A percentile compares a stretch with the other conserved stretches of the same genome.
Conservation (phyloP, 2,113 vertebrate genomes). For the Pogonocichla stellata region DNA sequence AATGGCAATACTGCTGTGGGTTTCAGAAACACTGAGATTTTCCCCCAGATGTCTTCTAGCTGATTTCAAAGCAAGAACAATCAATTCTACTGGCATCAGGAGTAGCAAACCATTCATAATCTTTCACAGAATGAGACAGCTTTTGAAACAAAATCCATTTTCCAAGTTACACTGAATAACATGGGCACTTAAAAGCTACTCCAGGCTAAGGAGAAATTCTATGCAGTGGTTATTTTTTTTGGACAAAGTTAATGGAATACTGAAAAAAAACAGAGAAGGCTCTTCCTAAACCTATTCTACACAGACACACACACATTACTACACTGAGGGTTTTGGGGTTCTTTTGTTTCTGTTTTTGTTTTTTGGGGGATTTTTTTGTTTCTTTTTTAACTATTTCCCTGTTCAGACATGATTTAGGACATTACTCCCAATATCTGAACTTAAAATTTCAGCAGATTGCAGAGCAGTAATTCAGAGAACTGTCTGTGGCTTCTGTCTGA, state of each 20-base stretch:
- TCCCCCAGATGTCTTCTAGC: not conserved
- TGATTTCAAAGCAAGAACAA: constrained; percentile 13
- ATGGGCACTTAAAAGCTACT: not conserved
- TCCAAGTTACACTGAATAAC: not conserved
- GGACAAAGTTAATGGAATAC: not conserved
- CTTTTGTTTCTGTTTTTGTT: too few species aligned
- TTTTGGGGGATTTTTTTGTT: not conserved
- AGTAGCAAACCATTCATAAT: constrained; percentile 2
- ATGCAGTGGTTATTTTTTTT: not conserved
- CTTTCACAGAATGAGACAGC: not conserved
- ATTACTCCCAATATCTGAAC: not conserved
- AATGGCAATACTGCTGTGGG: not conserved
- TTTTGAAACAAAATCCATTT: constrained; percentile 1
- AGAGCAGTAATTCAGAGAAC: not conserved
- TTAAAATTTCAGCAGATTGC: not conserved
- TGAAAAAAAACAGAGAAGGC: not conserved
- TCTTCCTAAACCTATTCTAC: not conserved
- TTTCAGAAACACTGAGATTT: not conserved
- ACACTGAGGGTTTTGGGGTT: not conserved
- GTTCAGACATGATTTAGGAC: not conserved
- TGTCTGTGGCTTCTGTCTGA: not conserved
- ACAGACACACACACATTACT: not conserved
- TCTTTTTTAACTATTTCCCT: not conserved
- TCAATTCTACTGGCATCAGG: not conserved
- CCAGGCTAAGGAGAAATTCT: not conserved